These are phyloP conservation scores for Tolmerus cingulatus DNA, from an alignment of 2,888 invertebrate genomes.

Conservation along the genomic window DNA sequence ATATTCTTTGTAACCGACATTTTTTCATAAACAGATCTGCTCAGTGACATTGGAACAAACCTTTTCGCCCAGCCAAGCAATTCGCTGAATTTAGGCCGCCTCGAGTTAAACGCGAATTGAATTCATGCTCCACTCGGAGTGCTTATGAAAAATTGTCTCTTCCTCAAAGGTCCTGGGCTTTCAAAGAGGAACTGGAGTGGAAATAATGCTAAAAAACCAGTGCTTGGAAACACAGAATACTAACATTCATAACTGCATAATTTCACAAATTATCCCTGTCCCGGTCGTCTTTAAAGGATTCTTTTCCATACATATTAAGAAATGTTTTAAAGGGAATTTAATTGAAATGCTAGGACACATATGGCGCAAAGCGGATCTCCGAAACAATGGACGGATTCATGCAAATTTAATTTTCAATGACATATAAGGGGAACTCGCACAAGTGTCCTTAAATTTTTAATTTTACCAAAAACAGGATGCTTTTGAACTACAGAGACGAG, in stretches of 20 bases:
- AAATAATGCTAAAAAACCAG: background rate
- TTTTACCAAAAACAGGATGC: background rate
- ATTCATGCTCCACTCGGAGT: background rate
- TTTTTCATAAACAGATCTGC: background rate
- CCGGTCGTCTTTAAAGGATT: background rate
- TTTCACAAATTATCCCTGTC: background rate
- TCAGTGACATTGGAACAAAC: background rate
- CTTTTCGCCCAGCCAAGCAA: background rate
- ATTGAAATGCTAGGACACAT: background rate
- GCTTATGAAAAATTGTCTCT: slow-evolving; percentile 1
- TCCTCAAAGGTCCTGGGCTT: background rate
- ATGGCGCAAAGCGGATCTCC: background rate
- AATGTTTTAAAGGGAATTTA: background rate
- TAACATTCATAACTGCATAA: background rate
- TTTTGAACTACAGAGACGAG: background rate
- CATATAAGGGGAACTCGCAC: background rate
- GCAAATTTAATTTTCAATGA: background rate
- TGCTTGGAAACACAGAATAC: background rate
- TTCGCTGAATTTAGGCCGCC: background rate
- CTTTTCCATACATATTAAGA: background rate
- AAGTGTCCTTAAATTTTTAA: background rate
- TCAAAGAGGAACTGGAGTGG: background rate
- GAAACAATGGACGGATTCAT: background rate
- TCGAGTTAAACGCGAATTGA: background rate
- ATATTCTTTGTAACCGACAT: slow-evolving; percentile 1